A percentile compares a stretch with the other conserved stretches of the same genome.
phyloP scores from a whole-genome alignment of 1,140 invertebrate species.

The Calliphora vicina region DNA sequence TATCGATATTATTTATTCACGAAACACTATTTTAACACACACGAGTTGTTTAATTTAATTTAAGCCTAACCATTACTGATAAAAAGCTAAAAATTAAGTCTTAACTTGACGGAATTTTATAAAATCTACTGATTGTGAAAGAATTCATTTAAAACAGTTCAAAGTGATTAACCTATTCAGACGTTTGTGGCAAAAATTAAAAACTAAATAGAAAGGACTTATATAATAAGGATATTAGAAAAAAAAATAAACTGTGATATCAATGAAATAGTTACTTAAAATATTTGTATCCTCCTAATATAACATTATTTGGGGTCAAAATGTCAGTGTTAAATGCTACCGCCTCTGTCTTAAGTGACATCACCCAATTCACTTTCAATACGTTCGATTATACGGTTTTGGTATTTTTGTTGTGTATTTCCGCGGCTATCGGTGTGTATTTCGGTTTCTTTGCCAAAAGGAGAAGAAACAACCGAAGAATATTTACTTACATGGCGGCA shows the following conservation, averaged over 20 bases:
- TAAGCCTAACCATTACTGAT: background rate
- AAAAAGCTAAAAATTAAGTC: background rate
- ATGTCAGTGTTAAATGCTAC: constrained; percentile 43
- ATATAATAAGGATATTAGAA: background rate
- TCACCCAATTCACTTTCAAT: constrained; percentile 60
- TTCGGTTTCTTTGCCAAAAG: constrained; percentile 67
- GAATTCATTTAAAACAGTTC: background rate
- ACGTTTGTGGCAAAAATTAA: background rate
- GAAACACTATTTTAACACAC: background rate
- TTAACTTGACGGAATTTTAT: background rate
- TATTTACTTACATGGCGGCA: constrained; percentile 71
- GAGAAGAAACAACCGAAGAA: constrained; percentile 64
- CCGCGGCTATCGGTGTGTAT: constrained; percentile 72
- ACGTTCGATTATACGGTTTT: constrained; percentile 70
- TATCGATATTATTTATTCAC: background rate
- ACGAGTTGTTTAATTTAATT: background rate
- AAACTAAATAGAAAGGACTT: background rate
- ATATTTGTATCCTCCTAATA: background rate
- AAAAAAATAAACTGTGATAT: background rate
- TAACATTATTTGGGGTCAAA: background rate
- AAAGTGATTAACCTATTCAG: background rate
- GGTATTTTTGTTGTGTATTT: constrained; percentile 68
- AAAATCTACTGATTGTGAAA: background rate
- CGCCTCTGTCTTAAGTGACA: constrained; percentile 20
- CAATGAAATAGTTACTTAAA: background rate